These are phyloP conservation scores for Drosophila meridionalis DNA, from an alignment of 2,888 invertebrate genomes.

Conservation along the genomic window DNA sequence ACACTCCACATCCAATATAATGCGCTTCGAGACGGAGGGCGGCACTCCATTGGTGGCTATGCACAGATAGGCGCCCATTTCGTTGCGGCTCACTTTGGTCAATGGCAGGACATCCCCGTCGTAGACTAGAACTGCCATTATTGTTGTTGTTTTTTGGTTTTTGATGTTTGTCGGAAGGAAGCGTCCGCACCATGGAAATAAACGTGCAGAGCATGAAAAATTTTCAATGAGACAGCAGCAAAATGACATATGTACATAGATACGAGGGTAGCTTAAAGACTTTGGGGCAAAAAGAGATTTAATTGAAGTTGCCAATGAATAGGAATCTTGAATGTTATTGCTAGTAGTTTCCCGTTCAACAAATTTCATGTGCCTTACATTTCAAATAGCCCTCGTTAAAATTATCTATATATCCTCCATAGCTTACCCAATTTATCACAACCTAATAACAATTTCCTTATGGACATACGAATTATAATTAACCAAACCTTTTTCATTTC, in stretches of 20 bases:
- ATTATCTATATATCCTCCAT: not conserved
- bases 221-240: constrained; percentile 52
- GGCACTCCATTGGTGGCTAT: constrained; percentile 92
- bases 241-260: constrained; percentile 18
- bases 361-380: too few species aligned
- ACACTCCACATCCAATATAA: constrained; percentile 96
- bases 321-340: not conserved
- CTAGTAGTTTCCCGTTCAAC: too few species aligned
- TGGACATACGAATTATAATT: too few species aligned
- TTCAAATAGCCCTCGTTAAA: too few species aligned
- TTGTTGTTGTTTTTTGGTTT: constrained; percentile 19
- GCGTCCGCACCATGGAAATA: constrained; percentile 61
- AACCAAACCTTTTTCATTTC: not conserved
- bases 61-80: constrained; percentile 86
- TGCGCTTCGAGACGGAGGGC: constrained; percentile 95
- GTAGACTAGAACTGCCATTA: constrained; percentile 92
- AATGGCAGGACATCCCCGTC: constrained; percentile 94
- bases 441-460: too few species aligned
- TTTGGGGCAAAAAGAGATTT: not conserved
- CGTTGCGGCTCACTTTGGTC: constrained; percentile 94
- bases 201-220: constrained; percentile 48
- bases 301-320: not conserved
- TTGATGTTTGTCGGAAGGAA: constrained; percentile 61
- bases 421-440: not conserved
- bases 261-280: constrained; percentile 26